These are phyloP conservation scores for Halichoerus grypus DNA, from an alignment of 2,113 vertebrate genomes.

Conservation along the genomic window DNA sequence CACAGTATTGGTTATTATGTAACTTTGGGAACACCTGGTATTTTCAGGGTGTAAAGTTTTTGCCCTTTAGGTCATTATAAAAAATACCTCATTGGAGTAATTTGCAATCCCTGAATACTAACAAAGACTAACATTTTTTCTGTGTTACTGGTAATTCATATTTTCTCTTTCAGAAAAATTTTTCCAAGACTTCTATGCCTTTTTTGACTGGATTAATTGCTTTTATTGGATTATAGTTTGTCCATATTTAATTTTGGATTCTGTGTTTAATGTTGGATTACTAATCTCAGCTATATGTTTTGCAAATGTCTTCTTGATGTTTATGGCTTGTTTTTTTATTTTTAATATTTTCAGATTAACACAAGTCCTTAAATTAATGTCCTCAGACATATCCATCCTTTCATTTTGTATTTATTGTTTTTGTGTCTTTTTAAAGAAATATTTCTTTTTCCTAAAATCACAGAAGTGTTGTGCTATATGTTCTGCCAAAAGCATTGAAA, in stretches of 20 bases:
- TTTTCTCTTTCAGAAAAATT: background rate
- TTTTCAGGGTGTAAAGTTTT: background rate
- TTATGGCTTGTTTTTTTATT: background rate
- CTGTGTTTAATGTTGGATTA: background rate
- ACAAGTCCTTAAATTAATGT: background rate
- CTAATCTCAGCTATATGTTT: background rate
- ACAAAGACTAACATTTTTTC: background rate
- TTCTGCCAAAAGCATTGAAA: background rate
- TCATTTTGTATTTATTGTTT: background rate
- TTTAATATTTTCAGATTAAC: background rate
- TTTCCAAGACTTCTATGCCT: background rate
- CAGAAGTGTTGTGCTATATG: background rate
- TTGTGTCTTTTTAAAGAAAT: background rate
- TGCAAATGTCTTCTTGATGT: background rate
- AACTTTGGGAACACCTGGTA: background rate
- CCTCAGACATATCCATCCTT: background rate
- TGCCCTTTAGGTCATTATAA: background rate
- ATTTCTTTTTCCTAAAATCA: background rate
- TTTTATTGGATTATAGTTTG: background rate
- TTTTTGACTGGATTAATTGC: background rate
- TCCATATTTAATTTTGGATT: background rate
- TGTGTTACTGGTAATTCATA: background rate
- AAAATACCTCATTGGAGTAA: background rate
- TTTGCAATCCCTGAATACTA: background rate
- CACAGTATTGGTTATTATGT: background rate